Conservation (phyloP, 2,797 vertebrate species). For the Ambastaia sidthimunki region DNA sequence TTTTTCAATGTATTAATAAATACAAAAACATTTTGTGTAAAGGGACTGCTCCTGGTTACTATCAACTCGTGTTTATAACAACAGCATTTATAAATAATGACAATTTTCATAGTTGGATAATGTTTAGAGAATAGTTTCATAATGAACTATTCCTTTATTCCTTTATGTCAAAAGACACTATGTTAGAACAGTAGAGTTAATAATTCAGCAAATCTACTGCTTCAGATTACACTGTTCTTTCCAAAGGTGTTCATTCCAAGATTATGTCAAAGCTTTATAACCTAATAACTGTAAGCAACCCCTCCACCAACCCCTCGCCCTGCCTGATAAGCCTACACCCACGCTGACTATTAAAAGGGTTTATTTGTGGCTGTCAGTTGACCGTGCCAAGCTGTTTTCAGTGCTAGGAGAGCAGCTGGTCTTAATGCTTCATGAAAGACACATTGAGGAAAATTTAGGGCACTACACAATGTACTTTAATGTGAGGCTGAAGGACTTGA, state of each 20-base stretch:
- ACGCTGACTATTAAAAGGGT: slow-evolving; percentile 41
- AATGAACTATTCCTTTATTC: neutral
- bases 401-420: neutral
- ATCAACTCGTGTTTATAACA: too few species aligned
- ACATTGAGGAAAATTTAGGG: slow-evolving; percentile 5
- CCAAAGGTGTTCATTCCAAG: slow-evolving; percentile 28
- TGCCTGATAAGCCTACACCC: slow-evolving; percentile 4
- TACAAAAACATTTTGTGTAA: too few species aligned
- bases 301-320: neutral
- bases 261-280: neutral
- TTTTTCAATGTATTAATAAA: too few species aligned
- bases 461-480: slow-evolving; percentile 12
- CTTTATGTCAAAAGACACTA: neutral
- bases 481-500: neutral
- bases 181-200: slow-evolving; percentile 47
- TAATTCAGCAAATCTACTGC: slow-evolving; percentile 61
- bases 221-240: slow-evolving; percentile 60
- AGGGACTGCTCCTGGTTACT: too few species aligned
- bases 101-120: too few species aligned
- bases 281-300: neutral
- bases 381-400: slow-evolving; percentile 3
- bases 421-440: slow-evolving; percentile 34
- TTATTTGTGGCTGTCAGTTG: slow-evolving; percentile 32
- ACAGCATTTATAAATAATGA: too few species aligned
- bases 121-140: too few species aligned